Percentiles rank a stretch among this genome's conserved stretches.
phyloP scores from a whole-genome alignment of 2,113 vertebrate genomes.

The Notiomystis cincta region DNA sequence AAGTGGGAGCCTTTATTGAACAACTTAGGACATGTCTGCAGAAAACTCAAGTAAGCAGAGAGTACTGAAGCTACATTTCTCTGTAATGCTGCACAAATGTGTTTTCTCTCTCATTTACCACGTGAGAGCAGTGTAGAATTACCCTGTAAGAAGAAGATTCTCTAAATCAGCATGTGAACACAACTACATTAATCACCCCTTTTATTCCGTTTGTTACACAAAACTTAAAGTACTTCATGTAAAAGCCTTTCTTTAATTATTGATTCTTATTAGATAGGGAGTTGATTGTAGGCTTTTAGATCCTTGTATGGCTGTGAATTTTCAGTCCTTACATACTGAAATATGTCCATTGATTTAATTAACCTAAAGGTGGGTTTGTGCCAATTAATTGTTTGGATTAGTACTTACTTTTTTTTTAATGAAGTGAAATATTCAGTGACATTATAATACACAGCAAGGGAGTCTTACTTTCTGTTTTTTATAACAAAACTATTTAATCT shows the following conservation, averaged over 20 bases:
- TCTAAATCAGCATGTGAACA: neutral
- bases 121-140: neutral
- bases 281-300: neutral
- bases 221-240: neutral
- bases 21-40: conserved; percentile 95
- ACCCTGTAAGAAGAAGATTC: neutral
- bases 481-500: neutral
- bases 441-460: neutral
- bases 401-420: neutral
- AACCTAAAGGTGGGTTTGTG: neutral
- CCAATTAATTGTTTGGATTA: neutral
- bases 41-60: conserved; percentile 93
- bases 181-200: neutral
- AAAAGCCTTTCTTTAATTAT: neutral
- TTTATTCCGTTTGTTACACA: neutral
- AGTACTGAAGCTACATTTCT: neutral
- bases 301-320: neutral
- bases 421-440: neutral
- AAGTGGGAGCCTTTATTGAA: conserved; percentile 98
- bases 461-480: neutral
- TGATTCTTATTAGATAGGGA: neutral
- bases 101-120: neutral
- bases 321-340: neutral
- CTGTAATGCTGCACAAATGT: neutral
- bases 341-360: neutral